Evolutionary conservation across 2,797 vertebrate genomes (phyloP), one percentile per base, ranked within the genome.

Genomic region (Pipistrellus pipistrellus): DNA sequence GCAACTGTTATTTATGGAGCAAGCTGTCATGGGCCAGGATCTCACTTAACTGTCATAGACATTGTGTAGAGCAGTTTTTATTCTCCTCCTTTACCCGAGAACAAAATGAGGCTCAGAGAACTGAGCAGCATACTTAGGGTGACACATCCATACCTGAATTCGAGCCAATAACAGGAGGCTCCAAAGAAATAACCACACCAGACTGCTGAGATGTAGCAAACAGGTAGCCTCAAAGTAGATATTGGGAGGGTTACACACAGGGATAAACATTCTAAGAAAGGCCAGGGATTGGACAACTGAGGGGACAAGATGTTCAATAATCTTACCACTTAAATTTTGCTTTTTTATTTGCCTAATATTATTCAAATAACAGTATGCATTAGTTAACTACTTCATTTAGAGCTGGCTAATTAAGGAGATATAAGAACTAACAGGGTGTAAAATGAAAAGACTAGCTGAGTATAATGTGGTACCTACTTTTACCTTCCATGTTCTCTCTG

Each of bases 361-460:
- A 83, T 86, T 62, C 55, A 89, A 78, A 35, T 57, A 75, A 84
- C n/a, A 51, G 12, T 7, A 32, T 46, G 20, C 10, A 6, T 80
- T 75, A 20, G 20, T 73, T 82, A 90, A 90, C 8, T 84, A 35
- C 66, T 85, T 30, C 30, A 72, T 66, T 89, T 32, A 87, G 55
- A 66, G 23, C 11, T 69, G 75, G 32, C 27, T 82, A 25, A 84
- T 14, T 15, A 75, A 15, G 59, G 41, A 35, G n/a, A 48, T 35
- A 6, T 6, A 57, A 87, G 64, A 68, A 5, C 41, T 68, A 75
- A 69, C 8, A 55, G 11, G 11, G 10, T 41, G 7, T 46, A n/a
- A 78, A 93, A 78, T 44, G 53, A 53, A 44, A 3, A 51, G 78
- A 66, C 11, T 35, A 8, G 32, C 73, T 27, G 73, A 57, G 18